Base-by-base conservation (phyloP, 2,888 invertebrate genomes). In the Rotaria socialis region DNA sequence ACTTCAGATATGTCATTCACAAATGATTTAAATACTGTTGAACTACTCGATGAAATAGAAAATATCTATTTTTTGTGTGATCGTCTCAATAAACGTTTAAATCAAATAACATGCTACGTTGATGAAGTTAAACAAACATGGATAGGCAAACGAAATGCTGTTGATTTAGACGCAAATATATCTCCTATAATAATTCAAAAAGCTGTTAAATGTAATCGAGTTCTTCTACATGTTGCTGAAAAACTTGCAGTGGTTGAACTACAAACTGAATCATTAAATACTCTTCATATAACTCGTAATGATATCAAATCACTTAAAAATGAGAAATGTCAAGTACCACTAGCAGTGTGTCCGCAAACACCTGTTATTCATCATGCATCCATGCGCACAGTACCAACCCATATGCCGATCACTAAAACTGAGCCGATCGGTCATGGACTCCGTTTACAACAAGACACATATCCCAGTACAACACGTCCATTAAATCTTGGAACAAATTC, bases 81-180 rank as follows among this genome's bases (percentile, higher is more conserved):
- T 67, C 67, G 67, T 27, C 35, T 67, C 7, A 67, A 67, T 67
- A 67, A 27, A 19, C 67, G 67, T 19, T 67, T 67, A 35, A 67
- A 16, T 67, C 67, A 67, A 67, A 35, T 67, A 16, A 35, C 67
- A 35, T 35, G 35, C 0, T 67, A 67, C n/a, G 19, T 67, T 8
- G 67, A 67, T 67, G 67, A 35, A 67, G 67, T 67, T 35, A 67
- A 67, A 35, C 67, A 41, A 67, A 67, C 35, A 67, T 67, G 67
- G 67, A 19, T 67, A 19, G 14, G 14, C n/a, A 67, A 67, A 67
- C 67, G 67, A 67, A 16, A 35, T 41, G 35, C 67, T 8, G 35
- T 67, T 67, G 67, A 67, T 35, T 67, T 35, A 11, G 67, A 67
- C 35, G n/a, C 67, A 67, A 67, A 67, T 41, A 16, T 67, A 35